Base-by-base conservation (phyloP, 2,888 invertebrate species). In the Ichneumon xanthorius region DNA sequence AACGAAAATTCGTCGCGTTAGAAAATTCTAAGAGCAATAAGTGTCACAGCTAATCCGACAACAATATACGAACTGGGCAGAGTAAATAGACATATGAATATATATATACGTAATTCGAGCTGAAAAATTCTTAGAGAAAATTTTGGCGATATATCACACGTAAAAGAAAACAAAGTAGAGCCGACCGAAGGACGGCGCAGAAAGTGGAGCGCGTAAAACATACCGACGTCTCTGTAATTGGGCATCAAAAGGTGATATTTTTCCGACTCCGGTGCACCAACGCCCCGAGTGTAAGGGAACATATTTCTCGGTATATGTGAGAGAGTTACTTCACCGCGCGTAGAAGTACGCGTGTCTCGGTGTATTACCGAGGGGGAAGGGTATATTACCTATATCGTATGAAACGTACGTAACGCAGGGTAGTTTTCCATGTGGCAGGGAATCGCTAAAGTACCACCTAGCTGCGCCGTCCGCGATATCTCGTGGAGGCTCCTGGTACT, bases 201-300 rank as follows among this genome's bases (percentile, higher is more conserved):
- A 45, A 48, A 58, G 61, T 73, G 73, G 87, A 87, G 86, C 81
- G 73, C 73, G 84, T 86, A 87, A 88, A 88, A 89, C 89, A 88
- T 67, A 76, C 71, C 84, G 79, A 86, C 87, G 87, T 72, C 90
- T 86, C 90, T 92, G 92, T 92, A 92, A 92, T 92, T 92, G 92
- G 91, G 91, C 92, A 92, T 91, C 89, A 90, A 92, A 92, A 88
- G 88, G 86, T 89, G 85, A 91, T 92, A 92, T 91, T 91, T 92
- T 86, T 70, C 80, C 61, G 19, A 19, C 68, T 30, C 14, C 26
- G 45, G 33, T 48, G 65, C 68, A 22, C 63, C 53, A 19, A n/a
- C n/a, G 70, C 19, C 16, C 16, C 30, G 48, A 48, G 30, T 76
- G 63, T 80, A 67, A 73, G 80, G 58, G 75, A 75, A 80, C 33